A percentile compares a stretch with the other conserved stretches of the same genome.
These are phyloP conservation scores for Aleiodes alternator DNA, from an alignment of 2,888 invertebrate species.

Conservation along the genomic window DNA sequence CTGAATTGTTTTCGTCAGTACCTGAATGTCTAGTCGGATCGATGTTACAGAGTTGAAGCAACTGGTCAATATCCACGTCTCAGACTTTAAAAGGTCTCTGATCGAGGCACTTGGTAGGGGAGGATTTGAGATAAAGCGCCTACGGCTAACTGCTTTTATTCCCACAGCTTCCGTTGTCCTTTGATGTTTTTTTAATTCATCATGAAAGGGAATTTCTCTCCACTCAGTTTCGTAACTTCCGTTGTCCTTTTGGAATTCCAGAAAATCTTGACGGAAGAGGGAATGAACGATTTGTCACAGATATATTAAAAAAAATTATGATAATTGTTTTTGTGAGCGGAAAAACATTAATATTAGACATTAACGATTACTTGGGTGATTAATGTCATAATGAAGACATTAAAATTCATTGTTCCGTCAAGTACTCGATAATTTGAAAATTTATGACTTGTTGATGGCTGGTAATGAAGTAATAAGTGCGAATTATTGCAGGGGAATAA, in stretches of 20 bases:
- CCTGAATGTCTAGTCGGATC: constrained; percentile 2
- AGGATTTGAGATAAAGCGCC: background rate
- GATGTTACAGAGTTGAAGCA: constrained; percentile 18
- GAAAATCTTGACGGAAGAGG: too few relatives aligned
- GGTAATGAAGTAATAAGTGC: background rate
- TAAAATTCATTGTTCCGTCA: background rate
- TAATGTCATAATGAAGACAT: constrained; percentile 13
- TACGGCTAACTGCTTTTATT: too few relatives aligned
- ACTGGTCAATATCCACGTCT: background rate
- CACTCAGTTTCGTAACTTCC: too few relatives aligned
- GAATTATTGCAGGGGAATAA: constrained; percentile 16
- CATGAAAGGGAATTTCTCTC: too few relatives aligned
- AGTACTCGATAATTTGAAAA: background rate
- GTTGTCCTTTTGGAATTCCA: too few relatives aligned
- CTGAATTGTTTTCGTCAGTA: constrained; percentile 27
- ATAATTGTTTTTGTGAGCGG: too few relatives aligned
- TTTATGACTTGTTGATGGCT: constrained; percentile 3
- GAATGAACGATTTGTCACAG: too few relatives aligned
- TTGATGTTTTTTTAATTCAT: background rate
- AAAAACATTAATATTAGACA: too few relatives aligned
- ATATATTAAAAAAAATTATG: too few relatives aligned
- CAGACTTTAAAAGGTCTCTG: constrained; percentile 3
- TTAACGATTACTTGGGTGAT: too few relatives aligned
- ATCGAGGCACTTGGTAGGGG: constrained; percentile 12
- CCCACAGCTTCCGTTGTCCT: background rate